A percentile compares a stretch with the other conserved stretches of the same genome.
phyloP scores from a whole-genome alignment of 2,113 vertebrate species.

The Xiphias gladius region DNA sequence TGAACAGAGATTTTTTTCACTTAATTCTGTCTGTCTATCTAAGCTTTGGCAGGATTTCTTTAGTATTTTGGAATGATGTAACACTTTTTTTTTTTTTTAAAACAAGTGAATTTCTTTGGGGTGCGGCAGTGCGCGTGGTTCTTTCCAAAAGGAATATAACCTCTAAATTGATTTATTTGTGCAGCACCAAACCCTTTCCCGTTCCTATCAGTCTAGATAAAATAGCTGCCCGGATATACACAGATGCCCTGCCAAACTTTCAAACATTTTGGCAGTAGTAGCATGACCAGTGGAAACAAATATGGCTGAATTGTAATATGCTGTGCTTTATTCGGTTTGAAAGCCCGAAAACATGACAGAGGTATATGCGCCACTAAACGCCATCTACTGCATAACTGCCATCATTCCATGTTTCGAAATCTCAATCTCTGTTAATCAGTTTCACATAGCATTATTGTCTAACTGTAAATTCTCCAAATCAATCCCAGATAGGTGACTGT shows the following conservation, averaged over 20 bases:
- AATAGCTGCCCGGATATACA: not conserved
- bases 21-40: not conserved
- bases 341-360: not conserved
- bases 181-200: not conserved
- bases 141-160: not conserved
- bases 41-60: not conserved
- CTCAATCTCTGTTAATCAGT: not conserved
- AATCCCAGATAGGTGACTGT: not conserved
- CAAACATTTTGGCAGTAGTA: not conserved
- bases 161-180: not conserved
- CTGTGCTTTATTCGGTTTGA: not conserved
- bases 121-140: not conserved
- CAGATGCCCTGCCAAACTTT: not conserved
- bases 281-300: not conserved
- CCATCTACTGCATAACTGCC: not conserved
- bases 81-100: no score
- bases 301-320: not conserved
- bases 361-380: not conserved
- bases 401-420: not conserved
- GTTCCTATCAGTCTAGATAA: not conserved
- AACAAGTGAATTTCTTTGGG: not conserved
- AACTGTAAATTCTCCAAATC: not conserved
- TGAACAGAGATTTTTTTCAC: not conserved
- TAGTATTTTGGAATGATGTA: not conserved
- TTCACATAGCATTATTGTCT: not conserved